Evolutionary conservation across 1,140 invertebrate species (phyloP).

Genomic region (Olivierus martensii): DNA sequence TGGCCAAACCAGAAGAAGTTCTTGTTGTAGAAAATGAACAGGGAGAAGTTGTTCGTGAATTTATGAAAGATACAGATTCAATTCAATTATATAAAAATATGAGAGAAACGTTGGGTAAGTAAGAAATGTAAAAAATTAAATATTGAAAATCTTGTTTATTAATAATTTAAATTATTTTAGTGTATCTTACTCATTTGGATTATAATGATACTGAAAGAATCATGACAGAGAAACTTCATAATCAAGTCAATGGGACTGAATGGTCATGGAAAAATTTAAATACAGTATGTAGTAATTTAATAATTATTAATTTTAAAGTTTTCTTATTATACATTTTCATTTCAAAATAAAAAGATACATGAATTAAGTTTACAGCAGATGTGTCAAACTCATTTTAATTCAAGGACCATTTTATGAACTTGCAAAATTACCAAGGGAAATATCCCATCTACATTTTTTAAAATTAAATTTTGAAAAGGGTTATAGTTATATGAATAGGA

Average conservation of each 20-base stretch:
- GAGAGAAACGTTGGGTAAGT: conserved; percentile 74
- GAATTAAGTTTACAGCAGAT: too few species aligned
- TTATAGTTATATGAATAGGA: too few species aligned
- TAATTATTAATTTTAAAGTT: too few species aligned
- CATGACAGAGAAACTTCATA: conserved; percentile 98
- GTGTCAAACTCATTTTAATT: too few species aligned
- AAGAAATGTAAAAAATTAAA: too few species aligned
- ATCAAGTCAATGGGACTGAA: conserved; percentile 96
- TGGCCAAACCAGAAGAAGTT: conserved; percentile 99
- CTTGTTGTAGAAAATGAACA: conserved; percentile 99
- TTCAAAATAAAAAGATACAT: too few species aligned
- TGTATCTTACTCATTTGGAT: conserved; percentile 98
- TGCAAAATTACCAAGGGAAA: too few species aligned
- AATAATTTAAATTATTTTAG: conserved; percentile 31
- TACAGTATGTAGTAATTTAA: conserved; percentile 43
- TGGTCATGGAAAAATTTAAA: conserved; percentile 99
- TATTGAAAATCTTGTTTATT: not conserved
- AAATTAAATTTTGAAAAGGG: too few species aligned
- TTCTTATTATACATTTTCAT: too few species aligned
- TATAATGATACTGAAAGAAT: conserved; percentile 94
- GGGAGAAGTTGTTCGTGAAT: conserved; percentile 97
- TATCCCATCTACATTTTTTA: too few species aligned
- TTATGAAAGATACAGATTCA: conserved; percentile 99
- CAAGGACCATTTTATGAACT: too few species aligned
- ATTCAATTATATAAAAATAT: conserved; percentile 99